Base-by-base conservation (phyloP, 2,888 invertebrate species). In the Anoncus sp. region DNA sequence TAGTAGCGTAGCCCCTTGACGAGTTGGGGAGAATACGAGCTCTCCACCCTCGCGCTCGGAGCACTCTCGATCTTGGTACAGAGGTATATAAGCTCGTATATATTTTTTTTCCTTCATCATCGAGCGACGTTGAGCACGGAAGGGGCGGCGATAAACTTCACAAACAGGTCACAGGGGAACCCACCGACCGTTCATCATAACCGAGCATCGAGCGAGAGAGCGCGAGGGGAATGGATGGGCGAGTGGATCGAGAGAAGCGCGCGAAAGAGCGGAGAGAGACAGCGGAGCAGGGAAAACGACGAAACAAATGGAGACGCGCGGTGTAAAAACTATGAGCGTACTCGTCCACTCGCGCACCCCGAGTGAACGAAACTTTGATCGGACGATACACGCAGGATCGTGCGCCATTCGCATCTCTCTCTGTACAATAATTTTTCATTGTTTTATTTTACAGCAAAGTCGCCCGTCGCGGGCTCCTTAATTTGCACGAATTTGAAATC, bases 91-190 rank as follows among this genome's bases (percentile, higher is more conserved):
- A 67, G 72, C 59, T 77, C 83, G 76, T 83, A 86, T 85, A 86
- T 85, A 84, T 89, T 88, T 86, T 86, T 85, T 7, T 31, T 3
- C 31, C 31, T 5, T 3, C 83, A 83, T 81, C 85, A 83, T 85
- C 84, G 83, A 79, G 82, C 81, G 86, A 85, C 85, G 82, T 85
- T 84, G 84, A 85, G 90, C 88, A 87, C 83, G 89, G 84, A 89
- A 90, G 85, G 86, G 90, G 90, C 90, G 90, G 90, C 85, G 88
- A 89, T 90, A 89, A 88, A 88, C 87, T 87, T 89, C 87, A 84
- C 82, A 77, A 84, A 81, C 89, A 83, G 83, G 81, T 81, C 79
- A 78, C 78, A 79, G 76, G 77, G 77, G 80, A 77, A 77, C 43
- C 75, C 70, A 63, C 60, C 70, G 76, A 65, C 60, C 79, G 80